Percentiles rank a stretch among this genome's conserved stretches.
phyloP scores from a whole-genome alignment of 2,113 vertebrate genomes.

The Scytalopus superciliaris region DNA sequence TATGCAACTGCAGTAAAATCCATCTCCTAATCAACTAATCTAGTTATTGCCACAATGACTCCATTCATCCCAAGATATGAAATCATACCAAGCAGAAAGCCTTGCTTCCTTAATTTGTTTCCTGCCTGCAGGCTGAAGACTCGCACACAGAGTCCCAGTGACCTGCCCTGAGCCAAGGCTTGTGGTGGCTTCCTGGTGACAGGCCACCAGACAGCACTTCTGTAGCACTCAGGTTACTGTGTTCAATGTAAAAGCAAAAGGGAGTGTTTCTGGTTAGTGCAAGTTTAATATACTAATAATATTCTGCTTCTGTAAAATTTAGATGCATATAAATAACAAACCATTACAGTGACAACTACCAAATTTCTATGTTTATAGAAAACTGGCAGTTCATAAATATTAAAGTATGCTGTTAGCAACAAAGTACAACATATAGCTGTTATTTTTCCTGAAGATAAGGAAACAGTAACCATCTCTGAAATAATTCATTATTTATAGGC shows the following conservation, averaged over 20 bases:
- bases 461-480: slow-evolving; percentile 28
- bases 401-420: slow-evolving; percentile 30
- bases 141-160: neutral
- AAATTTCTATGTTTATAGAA: slow-evolving; percentile 19
- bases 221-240: neutral
- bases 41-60: neutral
- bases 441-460: slow-evolving; percentile 33
- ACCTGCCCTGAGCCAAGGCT: neutral
- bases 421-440: slow-evolving; percentile 46
- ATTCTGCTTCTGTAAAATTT: slow-evolving; percentile 27
- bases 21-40: neutral
- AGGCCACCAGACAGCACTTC: neutral
- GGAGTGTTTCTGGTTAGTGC: neutral
- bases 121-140: neutral
- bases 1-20: neutral
- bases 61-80: neutral
- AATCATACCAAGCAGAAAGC: neutral
- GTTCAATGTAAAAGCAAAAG: neutral
- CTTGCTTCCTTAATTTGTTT: neutral
- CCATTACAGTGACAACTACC: slow-evolving; percentile 6
- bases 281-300: slow-evolving; percentile 4
- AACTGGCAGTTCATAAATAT: slow-evolving; percentile 51
- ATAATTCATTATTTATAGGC: slow-evolving; percentile 61
- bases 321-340: slow-evolving; percentile 33
- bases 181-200: neutral